Evolutionary conservation across 2,888 invertebrate species (phyloP), one percentile per base, ranked within the genome.

Genomic region (Hermaeophaga mercurialis): DNA sequence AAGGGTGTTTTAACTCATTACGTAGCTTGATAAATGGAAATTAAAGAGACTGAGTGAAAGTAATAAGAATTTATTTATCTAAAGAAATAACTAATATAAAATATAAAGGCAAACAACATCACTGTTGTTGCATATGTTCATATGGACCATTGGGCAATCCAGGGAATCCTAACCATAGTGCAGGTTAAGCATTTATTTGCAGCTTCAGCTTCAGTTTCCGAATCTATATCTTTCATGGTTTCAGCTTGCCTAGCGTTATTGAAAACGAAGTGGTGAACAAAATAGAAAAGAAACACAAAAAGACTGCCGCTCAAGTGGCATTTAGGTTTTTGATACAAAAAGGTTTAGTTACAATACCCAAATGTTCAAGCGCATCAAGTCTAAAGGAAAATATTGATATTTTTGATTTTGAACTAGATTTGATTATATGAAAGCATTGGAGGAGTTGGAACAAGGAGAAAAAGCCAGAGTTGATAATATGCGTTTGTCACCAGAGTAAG

Each of bases 301-400:
- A 88, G 70, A 82, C 86, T 0, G 80, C 89, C 0, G 91, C 90
- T 6, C 92, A 93, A 76, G 73, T 84, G 11, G 77, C 89, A 39
- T 77, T 94, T 1, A 82, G 88, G 43, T 86, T 86, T 76, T 79
- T 85, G n/a, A 66, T 90, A 7, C 89, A 93, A 73, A 82, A 83
- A 22, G 86, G 85, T 7, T 76, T 92, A 19, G 82, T 82, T 6
- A 85, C 86, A 26, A 91, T 94, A 67, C 93, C 93, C 4, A 94
- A 93, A 75, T 92, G 91, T 74, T 87, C 87, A 3, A 87, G 87
- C 73, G 78, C 85, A 0, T 69, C 76, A 1, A 82, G 92, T 61
- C 84, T 94, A 14, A 81, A 81, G 70, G 84, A 90, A 78, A 94
- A 94, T 71, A 81, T 90, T 43, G 77, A 86, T 48, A 73, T 91